These are phyloP conservation scores for Protobothrops flavoviridis DNA, from an alignment of 2,113 vertebrate species.

Conservation along the genomic window DNA sequence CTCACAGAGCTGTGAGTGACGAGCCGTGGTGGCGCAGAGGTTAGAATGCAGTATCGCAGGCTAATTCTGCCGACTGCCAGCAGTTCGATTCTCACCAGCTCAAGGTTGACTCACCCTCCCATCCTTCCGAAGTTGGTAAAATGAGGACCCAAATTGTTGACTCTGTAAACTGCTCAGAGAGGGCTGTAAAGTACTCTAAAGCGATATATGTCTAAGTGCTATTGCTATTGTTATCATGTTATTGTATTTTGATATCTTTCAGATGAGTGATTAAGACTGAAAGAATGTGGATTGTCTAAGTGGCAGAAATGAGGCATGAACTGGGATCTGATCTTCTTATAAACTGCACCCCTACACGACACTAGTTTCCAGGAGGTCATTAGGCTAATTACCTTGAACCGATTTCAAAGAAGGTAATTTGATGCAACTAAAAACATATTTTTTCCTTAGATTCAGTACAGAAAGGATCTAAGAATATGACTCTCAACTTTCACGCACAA, in stretches of 20 bases:
- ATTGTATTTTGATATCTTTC: not conserved
- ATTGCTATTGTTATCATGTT: not conserved
- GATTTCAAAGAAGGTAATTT: not conserved
- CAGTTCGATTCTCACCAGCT: not conserved
- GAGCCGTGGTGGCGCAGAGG: not conserved
- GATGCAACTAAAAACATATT: not conserved
- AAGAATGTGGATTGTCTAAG: not conserved
- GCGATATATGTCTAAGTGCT: not conserved
- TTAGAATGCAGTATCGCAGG: not conserved
- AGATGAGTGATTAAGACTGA: not conserved
- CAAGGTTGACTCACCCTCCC: not conserved
- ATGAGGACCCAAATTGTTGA: not conserved
- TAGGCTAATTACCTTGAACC: not conserved
- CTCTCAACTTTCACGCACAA: not conserved
- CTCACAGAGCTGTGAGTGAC: not conserved
- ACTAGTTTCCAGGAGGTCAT: not conserved
- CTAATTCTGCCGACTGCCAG: not conserved
- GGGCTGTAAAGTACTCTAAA: not conserved
- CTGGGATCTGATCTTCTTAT: not conserved
- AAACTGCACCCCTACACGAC: not conserved
- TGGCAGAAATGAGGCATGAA: not conserved
- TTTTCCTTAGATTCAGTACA: slow-evolving; percentile 22
- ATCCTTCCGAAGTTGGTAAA: not conserved
- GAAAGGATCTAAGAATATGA: not conserved
- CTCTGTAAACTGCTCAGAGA: not conserved